These are phyloP conservation scores for Patagioenas fasciata DNA, from an alignment of 2,113 vertebrate species.

Conservation along the genomic window DNA sequence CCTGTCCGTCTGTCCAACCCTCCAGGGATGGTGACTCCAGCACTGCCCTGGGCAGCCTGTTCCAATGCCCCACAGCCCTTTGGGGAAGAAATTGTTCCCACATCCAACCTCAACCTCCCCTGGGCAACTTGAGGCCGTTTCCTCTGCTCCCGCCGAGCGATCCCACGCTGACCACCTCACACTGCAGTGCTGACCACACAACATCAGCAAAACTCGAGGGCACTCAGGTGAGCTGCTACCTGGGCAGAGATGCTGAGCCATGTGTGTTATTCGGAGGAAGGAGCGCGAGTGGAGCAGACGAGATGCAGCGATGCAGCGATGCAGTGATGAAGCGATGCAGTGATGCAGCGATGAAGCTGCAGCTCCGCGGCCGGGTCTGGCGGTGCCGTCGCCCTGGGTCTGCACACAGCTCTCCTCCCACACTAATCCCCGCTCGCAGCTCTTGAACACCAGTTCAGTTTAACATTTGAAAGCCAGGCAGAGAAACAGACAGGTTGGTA, in stretches of 20 bases:
- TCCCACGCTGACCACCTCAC: fast-evolving
- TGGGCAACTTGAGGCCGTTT: no score
- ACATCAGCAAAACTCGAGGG: not conserved
- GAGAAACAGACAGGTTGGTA: not conserved
- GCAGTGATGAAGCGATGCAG: no score
- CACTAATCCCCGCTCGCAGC: fast-evolving
- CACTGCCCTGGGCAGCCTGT: no score
- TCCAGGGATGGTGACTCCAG: no score
- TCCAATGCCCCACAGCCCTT: no score
- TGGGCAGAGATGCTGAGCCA: not conserved
- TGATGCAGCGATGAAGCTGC: no score
- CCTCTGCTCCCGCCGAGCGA: no score
- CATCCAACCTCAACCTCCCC: no score
- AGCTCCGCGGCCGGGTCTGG: fast-evolving
- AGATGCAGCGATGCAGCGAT: fast-evolving
- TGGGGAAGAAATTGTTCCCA: no score
- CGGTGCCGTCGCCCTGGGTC: no score
- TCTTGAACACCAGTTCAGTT: not conserved
- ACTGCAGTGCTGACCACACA: not conserved
- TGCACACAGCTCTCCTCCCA: not conserved
- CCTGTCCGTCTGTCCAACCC: no score
- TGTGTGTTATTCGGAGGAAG: not conserved
- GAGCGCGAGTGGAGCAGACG: fast-evolving
- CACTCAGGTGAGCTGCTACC: not conserved
- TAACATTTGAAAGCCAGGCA: not conserved